Conservation (phyloP, 2,797 vertebrate species). For the Rallus crepitans region DNA sequence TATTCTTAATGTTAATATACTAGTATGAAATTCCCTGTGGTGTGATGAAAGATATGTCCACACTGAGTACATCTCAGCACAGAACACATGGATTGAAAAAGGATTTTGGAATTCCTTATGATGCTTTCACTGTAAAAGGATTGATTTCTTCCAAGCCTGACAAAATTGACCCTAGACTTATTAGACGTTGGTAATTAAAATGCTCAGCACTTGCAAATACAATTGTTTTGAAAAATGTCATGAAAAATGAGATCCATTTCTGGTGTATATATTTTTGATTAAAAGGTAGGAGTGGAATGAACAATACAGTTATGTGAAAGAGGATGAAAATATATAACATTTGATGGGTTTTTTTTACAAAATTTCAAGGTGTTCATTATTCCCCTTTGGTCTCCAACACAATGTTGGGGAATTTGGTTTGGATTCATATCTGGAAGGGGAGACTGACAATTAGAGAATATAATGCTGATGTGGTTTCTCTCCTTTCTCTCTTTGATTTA, state of each 20-base stretch:
- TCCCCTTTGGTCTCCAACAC: background rate
- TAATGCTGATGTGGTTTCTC: background rate
- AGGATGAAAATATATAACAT: background rate
- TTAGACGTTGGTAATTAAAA: conserved; percentile 24
- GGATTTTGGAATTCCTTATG: conserved; percentile 14
- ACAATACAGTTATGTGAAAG: background rate
- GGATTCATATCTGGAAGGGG: background rate
- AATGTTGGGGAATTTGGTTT: background rate
- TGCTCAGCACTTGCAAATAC: background rate
- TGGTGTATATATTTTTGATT: background rate
- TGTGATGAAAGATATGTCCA: background rate
- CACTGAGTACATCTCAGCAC: background rate
- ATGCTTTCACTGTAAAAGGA: background rate
- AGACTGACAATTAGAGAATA: background rate
- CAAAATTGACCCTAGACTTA: background rate
- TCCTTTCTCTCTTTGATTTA: background rate
- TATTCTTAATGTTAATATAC: background rate
- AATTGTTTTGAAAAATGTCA: background rate
- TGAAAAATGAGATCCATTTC: background rate
- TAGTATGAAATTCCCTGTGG: background rate
- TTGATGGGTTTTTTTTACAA: background rate
- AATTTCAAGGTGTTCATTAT: background rate
- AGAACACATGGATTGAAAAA: background rate
- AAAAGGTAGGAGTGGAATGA: background rate
- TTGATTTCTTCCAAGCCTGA: background rate